Evolutionary conservation across 2,113 vertebrate species (phyloP), one percentile per base, ranked within the genome.

Genomic region (Thymallus thymallus): DNA sequence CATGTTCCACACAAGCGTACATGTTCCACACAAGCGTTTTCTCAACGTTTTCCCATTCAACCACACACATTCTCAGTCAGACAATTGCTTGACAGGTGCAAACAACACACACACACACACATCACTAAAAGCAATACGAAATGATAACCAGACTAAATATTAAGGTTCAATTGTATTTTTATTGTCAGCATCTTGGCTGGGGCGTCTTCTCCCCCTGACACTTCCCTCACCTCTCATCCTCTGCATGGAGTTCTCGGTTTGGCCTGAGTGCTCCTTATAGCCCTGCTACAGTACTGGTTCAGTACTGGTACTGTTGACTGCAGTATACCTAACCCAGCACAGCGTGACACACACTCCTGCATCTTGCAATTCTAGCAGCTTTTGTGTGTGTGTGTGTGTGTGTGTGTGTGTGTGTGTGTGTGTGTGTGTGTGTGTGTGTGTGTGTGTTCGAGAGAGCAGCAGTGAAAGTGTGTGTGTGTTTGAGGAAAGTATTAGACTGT

Each of bases 281-380:
- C 3, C 7, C 56, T 16, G 56, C 56, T 60, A 4, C 5, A 71
- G 26, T 60, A 5, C 13, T 9, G 29, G 12, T 35, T 12, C 26
- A 32, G 16, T 70, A 3, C 51, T 71, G 35, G 9, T 10, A 41
- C 35, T 41, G 35, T 41, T 61, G 55, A 61, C 58, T 22, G 58
- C 69, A 72, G 64, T 68, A 68, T 79, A 26, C 81, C 45, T 86
- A 72, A 85, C 71, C 29, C 76, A 69, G 75, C 78, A 76, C 77
- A 58, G 67, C 77, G 77, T 84, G 72, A 80, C 68, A 76, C 68
- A 68, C 56, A 68, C 69, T 51, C 76, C 77, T 83, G 74, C 82
- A 82, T 84, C 71, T 67, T 45, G 66, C 78, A 82, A 69, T 71
- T 63, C 22, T 68, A 56, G 51, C 72, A 77, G 51, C 71, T n/a